Percentiles rank a stretch among this genome's conserved stretches.
These are phyloP conservation scores for Spizaetus ornatus DNA, from an alignment of 2,113 vertebrate genomes.

Conservation along the genomic window DNA sequence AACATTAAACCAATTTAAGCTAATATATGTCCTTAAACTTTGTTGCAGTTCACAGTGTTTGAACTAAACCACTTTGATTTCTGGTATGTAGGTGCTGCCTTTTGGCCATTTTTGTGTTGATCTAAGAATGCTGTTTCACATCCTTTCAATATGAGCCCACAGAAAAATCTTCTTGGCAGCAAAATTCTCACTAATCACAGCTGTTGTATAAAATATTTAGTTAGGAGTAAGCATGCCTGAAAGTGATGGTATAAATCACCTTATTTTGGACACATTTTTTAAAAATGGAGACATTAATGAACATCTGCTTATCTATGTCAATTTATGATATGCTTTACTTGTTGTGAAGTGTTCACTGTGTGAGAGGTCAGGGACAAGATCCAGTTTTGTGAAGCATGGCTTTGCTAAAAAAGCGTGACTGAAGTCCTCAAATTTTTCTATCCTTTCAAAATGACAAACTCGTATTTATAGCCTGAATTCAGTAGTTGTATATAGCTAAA, in stretches of 20 bases:
- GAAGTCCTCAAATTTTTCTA: background rate
- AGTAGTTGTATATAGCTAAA: background rate
- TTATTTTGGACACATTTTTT: conserved; percentile 20
- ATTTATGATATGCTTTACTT: background rate
- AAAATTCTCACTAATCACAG: conserved; percentile 16
- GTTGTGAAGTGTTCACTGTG: background rate
- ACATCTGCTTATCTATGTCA: conserved; percentile 22
- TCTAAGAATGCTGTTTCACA: background rate
- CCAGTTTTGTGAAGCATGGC: background rate
- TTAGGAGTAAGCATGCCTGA: conserved; percentile 25
- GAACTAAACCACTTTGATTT: background rate
- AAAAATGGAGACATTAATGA: background rate
- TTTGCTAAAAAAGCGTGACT: background rate
- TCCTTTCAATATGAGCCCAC: background rate
- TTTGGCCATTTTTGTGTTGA: conserved; percentile 3
- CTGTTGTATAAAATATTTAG: conserved; percentile 27
- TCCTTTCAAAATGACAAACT: background rate
- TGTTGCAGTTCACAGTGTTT: background rate
- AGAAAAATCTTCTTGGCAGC: conserved; percentile 15
- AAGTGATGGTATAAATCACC: conserved; percentile 45
- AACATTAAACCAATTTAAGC: background rate
- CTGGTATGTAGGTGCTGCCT: background rate
- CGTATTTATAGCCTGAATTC: background rate
- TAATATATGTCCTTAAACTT: background rate
- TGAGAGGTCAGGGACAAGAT: background rate